Base-by-base conservation (phyloP, 2,888 invertebrate genomes). In the Leptodirus hochenwartii region DNA sequence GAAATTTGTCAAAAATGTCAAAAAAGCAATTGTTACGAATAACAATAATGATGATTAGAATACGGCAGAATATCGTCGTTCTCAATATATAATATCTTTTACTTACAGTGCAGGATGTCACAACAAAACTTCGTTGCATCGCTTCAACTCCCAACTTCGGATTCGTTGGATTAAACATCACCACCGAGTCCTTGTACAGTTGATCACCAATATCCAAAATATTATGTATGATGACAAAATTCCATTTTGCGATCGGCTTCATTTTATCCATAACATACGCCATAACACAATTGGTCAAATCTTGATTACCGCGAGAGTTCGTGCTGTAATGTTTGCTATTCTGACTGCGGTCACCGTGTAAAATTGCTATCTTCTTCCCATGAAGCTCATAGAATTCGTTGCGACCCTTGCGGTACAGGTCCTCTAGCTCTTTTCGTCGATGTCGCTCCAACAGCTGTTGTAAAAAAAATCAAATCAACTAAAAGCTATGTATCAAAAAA, bases 181-280 rank as follows among this genome's bases (percentile, higher is more conserved):
- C 52, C 44, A 59, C 66, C 37, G 66, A 66, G 49, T 68, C 68
- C 42, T 65, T 62, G 47, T 66, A 66, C 2, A 67, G 54, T 46
- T 66, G 65, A 41, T 67, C 62, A 1, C 67, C 68, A 24, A 61
- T 55, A 34, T 65, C 63, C 37, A 68, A 46, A 26, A 67, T 45
- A 42, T 59, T 53, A 43, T 67, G 64, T n/a, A 68, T 52, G 4
- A 64, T 64, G 24, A 54, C 47, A 4, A 50, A 45, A 34, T 58
- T 60, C 68, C 68, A 69, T 31, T 58, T 56, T 27, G 59, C 59
- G 2, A 67, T 58, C 17, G 64, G 58, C 22, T 61, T 54, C 0
- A 67, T 54, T 2, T 59, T 53, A 2, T 60, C 59, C 60, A 65
- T 62, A 1, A 66, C 66, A 22, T 65, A 58, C 0, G 65, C 58